Conservation (phyloP, 2,888 invertebrate genomes). For the Eurytoma adleriae region DNA sequence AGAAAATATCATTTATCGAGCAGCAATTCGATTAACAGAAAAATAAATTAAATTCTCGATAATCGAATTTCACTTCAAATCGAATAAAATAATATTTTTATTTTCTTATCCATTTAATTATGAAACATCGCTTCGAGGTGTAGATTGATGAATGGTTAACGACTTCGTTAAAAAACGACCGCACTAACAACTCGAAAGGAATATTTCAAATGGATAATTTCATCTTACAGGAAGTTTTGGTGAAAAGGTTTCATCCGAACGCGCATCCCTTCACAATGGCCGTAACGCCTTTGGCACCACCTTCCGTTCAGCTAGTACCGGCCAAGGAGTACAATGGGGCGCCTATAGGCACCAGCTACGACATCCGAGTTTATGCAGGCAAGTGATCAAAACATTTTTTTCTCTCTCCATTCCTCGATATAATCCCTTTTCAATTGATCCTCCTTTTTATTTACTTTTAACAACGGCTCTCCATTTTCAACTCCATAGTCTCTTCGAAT, state of each 20-base stretch:
- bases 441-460: neutral
- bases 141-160: too few species aligned
- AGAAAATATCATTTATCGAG: too few species aligned
- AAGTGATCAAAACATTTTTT: neutral
- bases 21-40: too few species aligned
- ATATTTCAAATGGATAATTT: neutral
- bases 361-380: slow-evolving; percentile 90
- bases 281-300: slow-evolving; percentile 90
- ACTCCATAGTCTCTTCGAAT: too few species aligned
- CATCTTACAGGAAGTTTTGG: slow-evolving; percentile 84
- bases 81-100: too few species aligned
- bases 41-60: too few species aligned
- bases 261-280: slow-evolving; percentile 90
- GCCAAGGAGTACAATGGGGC: slow-evolving; percentile 94
- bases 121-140: too few species aligned
- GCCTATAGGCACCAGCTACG: slow-evolving; percentile 94
- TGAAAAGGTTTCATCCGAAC: slow-evolving; percentile 86
- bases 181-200: neutral
- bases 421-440: neutral
- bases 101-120: too few species aligned
- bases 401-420: neutral
- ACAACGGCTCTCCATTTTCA: too few species aligned
- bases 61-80: too few species aligned
- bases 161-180: neutral
- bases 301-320: slow-evolving; percentile 92